Base-by-base conservation (phyloP, 2,888 invertebrate genomes). In the Branchellion lobata region DNA sequence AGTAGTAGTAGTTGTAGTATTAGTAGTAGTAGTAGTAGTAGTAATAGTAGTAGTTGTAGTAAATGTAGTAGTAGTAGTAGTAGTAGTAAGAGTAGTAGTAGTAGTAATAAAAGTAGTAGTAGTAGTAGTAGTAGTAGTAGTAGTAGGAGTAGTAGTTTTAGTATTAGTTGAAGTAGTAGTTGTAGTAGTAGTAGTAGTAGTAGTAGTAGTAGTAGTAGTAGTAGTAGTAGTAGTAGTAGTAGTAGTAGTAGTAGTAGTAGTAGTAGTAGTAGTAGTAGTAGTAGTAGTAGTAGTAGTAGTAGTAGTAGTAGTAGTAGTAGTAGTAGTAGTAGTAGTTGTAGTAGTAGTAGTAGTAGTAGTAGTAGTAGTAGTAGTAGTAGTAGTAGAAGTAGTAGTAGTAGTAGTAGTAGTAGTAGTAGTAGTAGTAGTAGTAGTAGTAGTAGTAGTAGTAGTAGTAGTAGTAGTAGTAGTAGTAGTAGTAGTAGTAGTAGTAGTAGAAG, bases 251-350 rank as follows among this genome's bases (percentile, higher is more conserved):
- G n/a, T n/a, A n/a, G n/a, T n/a, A n/a, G 53, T 51, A 51, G 53
- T 51, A 51, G 53, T 51, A 51, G 53, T 51, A 51, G 53, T 51
- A 51, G 53, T 51, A 51, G 53, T 51, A 51, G 53, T 51, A 51
- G 53, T 51, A 51, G 53, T 51, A 51, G 53, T 51, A 51, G 53
- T 51, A 51, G 53, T 51, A 51, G 53, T 51, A 51, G 53, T 51
- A 51, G 53, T 51, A 51, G 53, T 51, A 51, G 53, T 51, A 51
- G 53, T 51, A 51, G 53, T 51, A 51, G 53, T 51, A 51, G 53
- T 51, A 51, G 53, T 51, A 51, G 53, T 51, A 51, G 53, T 51
- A 51, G 53, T 51, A 51, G 53, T 51, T 18, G 53, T 51, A 51
- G 53, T 51, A 51, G 53, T 51, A 51, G 53, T 51, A 51, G 53